Conservation (phyloP, 2,113 vertebrate genomes). For the Ictalurus furcatus region DNA sequence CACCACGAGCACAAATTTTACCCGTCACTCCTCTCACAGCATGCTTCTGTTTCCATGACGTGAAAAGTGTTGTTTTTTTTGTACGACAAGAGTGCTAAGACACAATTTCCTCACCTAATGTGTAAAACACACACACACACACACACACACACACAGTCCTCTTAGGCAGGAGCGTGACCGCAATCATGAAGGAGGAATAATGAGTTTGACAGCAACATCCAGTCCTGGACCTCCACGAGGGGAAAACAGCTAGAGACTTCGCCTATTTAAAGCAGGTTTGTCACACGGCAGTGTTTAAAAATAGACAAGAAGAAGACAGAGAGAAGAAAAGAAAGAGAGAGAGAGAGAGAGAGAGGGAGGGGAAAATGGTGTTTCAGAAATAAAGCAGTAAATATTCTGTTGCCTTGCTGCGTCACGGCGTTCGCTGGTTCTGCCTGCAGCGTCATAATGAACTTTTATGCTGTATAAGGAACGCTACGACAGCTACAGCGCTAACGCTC, state of each 20-base stretch:
- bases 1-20: not conserved
- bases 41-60: not conserved
- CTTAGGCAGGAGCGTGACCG: slow-evolving; percentile 59
- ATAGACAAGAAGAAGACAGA: slow-evolving; percentile 40
- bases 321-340: slow-evolving; percentile 10
- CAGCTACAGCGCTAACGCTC: not conserved
- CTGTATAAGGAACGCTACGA: not conserved
- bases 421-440: slow-evolving; percentile 10
- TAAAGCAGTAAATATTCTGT: slow-evolving; percentile 50
- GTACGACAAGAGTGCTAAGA: slow-evolving; percentile 24
- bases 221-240: slow-evolving; percentile 59
- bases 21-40: not conserved
- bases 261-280: slow-evolving; percentile 68
- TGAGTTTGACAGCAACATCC: slow-evolving; percentile 68
- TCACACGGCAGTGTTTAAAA: slow-evolving; percentile 60
- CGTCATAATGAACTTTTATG: slow-evolving; percentile 7
- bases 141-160: slow-evolving; percentile 9
- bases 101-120: slow-evolving; percentile 23
- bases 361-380: slow-evolving; percentile 37
- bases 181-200: slow-evolving; percentile 68
- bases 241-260: slow-evolving; percentile 65
- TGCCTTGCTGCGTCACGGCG: slow-evolving; percentile 30
- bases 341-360: not conserved
- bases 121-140: not conserved
- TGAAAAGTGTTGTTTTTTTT: slow-evolving; percentile 2